Base-by-base conservation (phyloP, 37 sponge, comb jelly and placozoan species). In the Aphrocallistes beatrix region DNA sequence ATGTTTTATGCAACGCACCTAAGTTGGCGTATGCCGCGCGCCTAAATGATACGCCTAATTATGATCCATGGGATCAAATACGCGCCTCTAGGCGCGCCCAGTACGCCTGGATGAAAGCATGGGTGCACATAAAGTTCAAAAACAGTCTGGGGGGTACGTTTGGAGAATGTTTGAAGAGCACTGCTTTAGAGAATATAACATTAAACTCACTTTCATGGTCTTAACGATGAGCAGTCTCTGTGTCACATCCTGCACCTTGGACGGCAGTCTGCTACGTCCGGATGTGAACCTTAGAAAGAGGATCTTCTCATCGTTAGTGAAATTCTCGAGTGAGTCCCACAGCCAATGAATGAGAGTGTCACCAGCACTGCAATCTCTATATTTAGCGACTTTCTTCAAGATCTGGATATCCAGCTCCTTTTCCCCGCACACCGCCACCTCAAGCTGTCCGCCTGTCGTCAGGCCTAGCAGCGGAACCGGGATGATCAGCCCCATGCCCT, bases 381-480 rank as follows among this genome's bases (percentile, higher is more conserved):
- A 95, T 89, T 90, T 89, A 38, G 90, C 94, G 34, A 95, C 87
- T 81, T 91, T 91, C 88, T 91, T 91, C 30, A 95, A 89, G 38
- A 95, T 40, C 37, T 83, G 38, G n/a, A 95, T 51, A 83, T 92
- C 92, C 16, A 95, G 81, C 37, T 91, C 86, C 30, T 92, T 87
- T 0, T 37, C 69, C 0, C 96, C 96, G 89, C 96, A 95, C 81
- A 93, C 91, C 38, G 85, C 81, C 0, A 16, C 51, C 81, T 95
- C 96, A 50, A 95, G 37, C 84, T 85, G 85, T 36, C 84, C 86
- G 32, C 85, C 89, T 16, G 96, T 90, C 39, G 39, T 87, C 34
- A 93, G 89, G 23, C 89, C 88, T 37, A 93, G 84, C 0, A 96
- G 51, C 32, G 96, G 96, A n/a, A 93, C 91, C 38, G 96, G 96